Conservation (phyloP, 2,888 invertebrate species). For the Itoplectis maculator region DNA sequence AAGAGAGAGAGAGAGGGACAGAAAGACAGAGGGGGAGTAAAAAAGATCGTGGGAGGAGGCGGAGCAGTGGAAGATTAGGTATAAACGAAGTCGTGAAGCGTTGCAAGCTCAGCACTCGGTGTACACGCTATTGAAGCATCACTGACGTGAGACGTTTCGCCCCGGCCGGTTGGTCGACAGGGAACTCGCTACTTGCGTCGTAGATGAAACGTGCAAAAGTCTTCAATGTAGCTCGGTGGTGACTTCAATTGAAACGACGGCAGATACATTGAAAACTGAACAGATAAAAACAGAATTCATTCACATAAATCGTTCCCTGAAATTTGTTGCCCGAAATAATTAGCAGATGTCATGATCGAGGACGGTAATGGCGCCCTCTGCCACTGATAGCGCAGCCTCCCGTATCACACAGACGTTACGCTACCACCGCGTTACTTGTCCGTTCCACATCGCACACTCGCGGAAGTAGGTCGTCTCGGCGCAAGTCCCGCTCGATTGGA, state of each 20-base stretch:
- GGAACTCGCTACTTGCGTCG: too few relatives aligned
- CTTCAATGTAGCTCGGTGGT: too few relatives aligned
- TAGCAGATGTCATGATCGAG: conserved; percentile 57
- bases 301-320: conserved; percentile 42
- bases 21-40: not conserved
- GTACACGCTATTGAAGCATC: too few relatives aligned
- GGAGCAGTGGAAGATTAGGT: conserved; percentile 16
- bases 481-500: conserved; percentile 20
- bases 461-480: conserved; percentile 60
- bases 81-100: conserved; percentile 25
- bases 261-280: too few relatives aligned
- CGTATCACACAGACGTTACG: not conserved
- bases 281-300: conserved; percentile 13
- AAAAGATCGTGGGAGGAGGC: not conserved
- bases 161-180: too few relatives aligned
- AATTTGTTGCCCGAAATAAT: conserved; percentile 49
- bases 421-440: not conserved
- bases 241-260: conserved; percentile 8
- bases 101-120: conserved; percentile 23
- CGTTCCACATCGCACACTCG: conserved; percentile 38
- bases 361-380: conserved; percentile 25
- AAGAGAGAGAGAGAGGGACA: conserved; percentile 16
- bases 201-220: too few relatives aligned
- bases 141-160: too few relatives aligned
- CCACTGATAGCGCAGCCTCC: not conserved